phyloP scores from a whole-genome alignment of 2,797 vertebrate species.

The Pygocentrus nattereri region DNA sequence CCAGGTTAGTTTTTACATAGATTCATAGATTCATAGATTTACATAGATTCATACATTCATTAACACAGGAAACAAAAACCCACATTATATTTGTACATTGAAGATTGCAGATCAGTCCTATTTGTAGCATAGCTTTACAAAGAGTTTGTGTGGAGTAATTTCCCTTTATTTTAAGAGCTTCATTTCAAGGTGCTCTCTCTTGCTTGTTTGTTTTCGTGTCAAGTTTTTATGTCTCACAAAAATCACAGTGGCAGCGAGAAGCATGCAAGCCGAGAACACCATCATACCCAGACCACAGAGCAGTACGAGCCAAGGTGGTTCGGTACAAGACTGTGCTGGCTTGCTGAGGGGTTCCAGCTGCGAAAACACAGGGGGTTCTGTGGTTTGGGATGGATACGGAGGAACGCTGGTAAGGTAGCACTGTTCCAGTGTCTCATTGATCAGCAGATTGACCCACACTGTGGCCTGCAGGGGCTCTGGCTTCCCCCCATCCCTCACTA shows the following conservation, averaged over 20 bases:
- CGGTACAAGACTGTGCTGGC: slow-evolving; percentile 60
- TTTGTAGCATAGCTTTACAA: background rate
- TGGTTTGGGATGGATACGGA: slow-evolving; percentile 44
- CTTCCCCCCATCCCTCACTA: slow-evolving; percentile 78
- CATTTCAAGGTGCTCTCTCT: slow-evolving; percentile 38
- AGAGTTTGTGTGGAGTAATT: background rate
- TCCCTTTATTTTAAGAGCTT: slow-evolving; percentile 18
- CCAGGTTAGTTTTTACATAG: background rate
- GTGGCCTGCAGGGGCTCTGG: slow-evolving; percentile 79
- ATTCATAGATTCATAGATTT: too few species aligned
- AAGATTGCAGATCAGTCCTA: background rate
- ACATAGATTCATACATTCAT: too few species aligned
- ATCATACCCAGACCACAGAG: slow-evolving; percentile 70
- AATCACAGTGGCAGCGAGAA: slow-evolving; percentile 65
- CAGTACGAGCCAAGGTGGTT: slow-evolving; percentile 60
- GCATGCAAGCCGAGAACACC: slow-evolving; percentile 65
- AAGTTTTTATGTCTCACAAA: slow-evolving; percentile 65
- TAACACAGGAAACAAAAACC: background rate
- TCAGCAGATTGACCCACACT: slow-evolving; percentile 81
- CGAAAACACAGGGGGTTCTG: slow-evolving; percentile 44
- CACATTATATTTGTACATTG: background rate
- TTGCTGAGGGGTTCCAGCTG: slow-evolving; percentile 50
- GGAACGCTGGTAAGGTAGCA: slow-evolving; percentile 74
- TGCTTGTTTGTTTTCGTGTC: slow-evolving; percentile 40
- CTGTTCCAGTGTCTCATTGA: slow-evolving; percentile 75